Conservation (phyloP, 1,140 invertebrate species). For the Lordiphosa collinella region DNA sequence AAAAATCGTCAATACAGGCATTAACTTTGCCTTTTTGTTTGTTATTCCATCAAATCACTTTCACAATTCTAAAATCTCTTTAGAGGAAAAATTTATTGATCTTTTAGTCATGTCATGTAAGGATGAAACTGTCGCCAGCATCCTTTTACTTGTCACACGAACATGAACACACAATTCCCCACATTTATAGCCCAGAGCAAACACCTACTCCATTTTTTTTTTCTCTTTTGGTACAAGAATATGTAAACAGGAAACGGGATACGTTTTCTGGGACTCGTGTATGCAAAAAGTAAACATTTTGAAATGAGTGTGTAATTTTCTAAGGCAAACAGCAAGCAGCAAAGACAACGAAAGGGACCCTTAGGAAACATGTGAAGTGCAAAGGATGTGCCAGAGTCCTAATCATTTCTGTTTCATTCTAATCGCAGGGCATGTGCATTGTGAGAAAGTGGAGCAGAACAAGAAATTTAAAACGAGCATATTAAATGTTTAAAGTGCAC, state of each 20-base stretch:
- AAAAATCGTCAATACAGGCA: no score
- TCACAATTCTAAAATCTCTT: conserved; percentile 2
- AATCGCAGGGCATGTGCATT: conserved; percentile 34
- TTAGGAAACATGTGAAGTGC: conserved; percentile 43
- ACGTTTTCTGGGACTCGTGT: conserved; percentile 34
- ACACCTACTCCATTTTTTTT: conserved; percentile 58
- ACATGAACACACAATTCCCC: conserved; percentile 6
- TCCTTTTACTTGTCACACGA: conserved; percentile 67
- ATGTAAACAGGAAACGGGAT: conserved; percentile 68
- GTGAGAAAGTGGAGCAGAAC: conserved; percentile 1
- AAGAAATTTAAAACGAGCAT: no score
- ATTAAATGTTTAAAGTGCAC: background rate
- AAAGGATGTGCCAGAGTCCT: conserved; percentile 40
- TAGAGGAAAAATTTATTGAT: conserved; percentile 15
- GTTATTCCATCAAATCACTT: no score
- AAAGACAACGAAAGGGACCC: conserved; percentile 6
- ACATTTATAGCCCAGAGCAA: conserved; percentile 49
- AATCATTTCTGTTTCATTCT: conserved; percentile 49
- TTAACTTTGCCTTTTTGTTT: no score
- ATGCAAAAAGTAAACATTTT: conserved; percentile 69
- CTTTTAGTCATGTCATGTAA: conserved; percentile 13
- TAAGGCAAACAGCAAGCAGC: conserved; percentile 52
- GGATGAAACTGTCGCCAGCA: conserved; percentile 26
- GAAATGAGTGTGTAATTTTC: conserved; percentile 73
- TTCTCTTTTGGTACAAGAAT: conserved; percentile 6